phyloP scores from a whole-genome alignment of 2,113 vertebrate species.

The Cheirogaleus medius region DNA sequence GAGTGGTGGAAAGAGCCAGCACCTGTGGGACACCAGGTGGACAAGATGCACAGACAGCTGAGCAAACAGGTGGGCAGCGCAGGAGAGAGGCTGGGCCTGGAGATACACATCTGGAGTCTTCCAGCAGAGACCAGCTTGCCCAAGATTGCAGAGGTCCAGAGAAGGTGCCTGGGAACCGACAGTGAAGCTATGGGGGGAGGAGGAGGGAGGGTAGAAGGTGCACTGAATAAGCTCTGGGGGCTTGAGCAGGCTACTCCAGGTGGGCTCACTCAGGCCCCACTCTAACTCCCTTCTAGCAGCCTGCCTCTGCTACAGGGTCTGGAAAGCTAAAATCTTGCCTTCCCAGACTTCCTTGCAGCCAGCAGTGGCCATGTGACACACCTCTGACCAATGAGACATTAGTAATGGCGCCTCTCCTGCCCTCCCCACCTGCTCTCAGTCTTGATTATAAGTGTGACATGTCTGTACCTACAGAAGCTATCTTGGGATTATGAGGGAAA shows the following conservation, averaged over 20 bases:
- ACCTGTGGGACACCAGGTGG: background rate
- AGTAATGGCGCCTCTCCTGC: background rate
- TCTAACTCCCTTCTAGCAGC: background rate
- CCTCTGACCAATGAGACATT: background rate
- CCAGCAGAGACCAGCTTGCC: background rate
- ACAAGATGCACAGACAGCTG: background rate
- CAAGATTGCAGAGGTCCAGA: background rate
- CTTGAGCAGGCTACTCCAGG: background rate
- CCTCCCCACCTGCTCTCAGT: background rate
- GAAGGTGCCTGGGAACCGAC: background rate
- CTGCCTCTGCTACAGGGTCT: background rate
- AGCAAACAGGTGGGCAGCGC: background rate
- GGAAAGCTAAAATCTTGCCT: background rate
- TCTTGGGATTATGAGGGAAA: background rate
- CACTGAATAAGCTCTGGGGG: background rate
- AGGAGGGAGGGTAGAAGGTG: background rate
- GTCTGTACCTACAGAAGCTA: background rate
- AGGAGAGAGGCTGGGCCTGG: background rate
- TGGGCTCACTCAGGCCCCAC: background rate
- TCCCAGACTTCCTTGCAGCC: background rate
- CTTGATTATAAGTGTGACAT: background rate
- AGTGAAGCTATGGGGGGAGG: background rate
- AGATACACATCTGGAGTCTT: background rate
- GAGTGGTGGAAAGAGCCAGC: background rate
- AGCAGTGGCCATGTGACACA: background rate